Evolutionary conservation across 2,888 invertebrate genomes (phyloP).

Genomic region (Syrphus vitripennis): DNA sequence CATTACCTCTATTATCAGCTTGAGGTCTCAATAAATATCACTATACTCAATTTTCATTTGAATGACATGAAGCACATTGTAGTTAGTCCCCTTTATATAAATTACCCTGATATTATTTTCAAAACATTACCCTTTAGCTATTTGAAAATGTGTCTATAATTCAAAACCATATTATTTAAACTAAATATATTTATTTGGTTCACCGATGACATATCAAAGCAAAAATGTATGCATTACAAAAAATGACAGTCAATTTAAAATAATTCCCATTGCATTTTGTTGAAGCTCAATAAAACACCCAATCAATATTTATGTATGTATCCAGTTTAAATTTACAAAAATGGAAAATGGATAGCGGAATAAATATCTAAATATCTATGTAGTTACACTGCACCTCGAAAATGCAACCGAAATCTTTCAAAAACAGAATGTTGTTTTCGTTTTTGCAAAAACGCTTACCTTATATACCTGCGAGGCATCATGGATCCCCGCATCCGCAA

Average conservation of each 20-base stretch:
- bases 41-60: too few relatives aligned
- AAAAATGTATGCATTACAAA: not conserved
- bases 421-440: constrained; percentile 3
- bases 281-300: not conserved
- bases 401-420: not conserved
- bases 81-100: not conserved
- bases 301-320: not conserved
- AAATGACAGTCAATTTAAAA: constrained; percentile 38
- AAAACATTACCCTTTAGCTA: not conserved
- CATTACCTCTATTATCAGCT: too few relatives aligned
- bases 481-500: constrained; percentile 1
- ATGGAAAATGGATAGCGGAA: not conserved
- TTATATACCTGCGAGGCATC: too few relatives aligned
- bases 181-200: not conserved
- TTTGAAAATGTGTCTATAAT: not conserved
- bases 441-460: not conserved
- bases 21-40: too few relatives aligned
- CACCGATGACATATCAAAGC: not conserved
- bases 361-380: not conserved
- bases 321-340: not conserved
- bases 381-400: not conserved
- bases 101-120: not conserved
- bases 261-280: constrained; percentile 10
- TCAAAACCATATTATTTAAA: not conserved
- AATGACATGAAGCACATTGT: not conserved